Conservation (phyloP, 2,113 vertebrate species). For the Hoplias malabaricus region DNA sequence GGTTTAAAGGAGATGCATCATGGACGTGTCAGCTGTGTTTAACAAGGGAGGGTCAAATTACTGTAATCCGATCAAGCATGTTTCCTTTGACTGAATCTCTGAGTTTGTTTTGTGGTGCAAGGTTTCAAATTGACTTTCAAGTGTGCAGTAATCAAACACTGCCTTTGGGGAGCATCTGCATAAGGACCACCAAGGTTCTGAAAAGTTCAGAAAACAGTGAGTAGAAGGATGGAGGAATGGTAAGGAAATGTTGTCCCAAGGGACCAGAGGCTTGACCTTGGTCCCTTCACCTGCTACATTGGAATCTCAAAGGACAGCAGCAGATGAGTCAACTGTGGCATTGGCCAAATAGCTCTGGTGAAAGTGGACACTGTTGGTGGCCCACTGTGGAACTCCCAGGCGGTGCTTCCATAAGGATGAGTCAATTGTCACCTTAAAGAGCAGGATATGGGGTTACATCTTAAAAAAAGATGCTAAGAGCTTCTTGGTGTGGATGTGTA, state of each 20-base stretch:
- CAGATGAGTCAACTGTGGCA: conserved; percentile 8
- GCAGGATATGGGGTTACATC: too few relatives aligned
- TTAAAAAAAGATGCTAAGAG: not conserved
- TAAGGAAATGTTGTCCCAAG: conserved; percentile 43
- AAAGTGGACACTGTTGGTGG: conserved; percentile 7
- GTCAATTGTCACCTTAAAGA: too few relatives aligned
- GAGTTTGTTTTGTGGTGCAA: too few relatives aligned
- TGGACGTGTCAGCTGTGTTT: conserved; percentile 45
- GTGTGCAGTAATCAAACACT: not conserved
- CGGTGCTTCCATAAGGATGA: not conserved
- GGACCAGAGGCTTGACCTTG: conserved; percentile 47
- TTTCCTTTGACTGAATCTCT: not conserved
- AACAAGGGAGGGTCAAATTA: conserved; percentile 17
- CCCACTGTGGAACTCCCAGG: not conserved
- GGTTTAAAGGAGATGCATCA: conserved; percentile 35
- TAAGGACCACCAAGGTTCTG: not conserved
- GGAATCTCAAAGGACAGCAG: conserved; percentile 1
- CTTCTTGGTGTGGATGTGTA: too few relatives aligned
- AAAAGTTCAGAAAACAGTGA: not conserved
- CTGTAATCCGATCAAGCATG: conserved; percentile 18
- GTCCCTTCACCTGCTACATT: not conserved
- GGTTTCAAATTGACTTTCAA: not conserved
- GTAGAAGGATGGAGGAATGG: conserved; percentile 40
- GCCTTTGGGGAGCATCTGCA: not conserved
- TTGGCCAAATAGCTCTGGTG: not conserved